These are phyloP conservation scores for Leptinotarsa undecemlineata DNA, from an alignment of 1,140 invertebrate genomes.

Conservation along the genomic window DNA sequence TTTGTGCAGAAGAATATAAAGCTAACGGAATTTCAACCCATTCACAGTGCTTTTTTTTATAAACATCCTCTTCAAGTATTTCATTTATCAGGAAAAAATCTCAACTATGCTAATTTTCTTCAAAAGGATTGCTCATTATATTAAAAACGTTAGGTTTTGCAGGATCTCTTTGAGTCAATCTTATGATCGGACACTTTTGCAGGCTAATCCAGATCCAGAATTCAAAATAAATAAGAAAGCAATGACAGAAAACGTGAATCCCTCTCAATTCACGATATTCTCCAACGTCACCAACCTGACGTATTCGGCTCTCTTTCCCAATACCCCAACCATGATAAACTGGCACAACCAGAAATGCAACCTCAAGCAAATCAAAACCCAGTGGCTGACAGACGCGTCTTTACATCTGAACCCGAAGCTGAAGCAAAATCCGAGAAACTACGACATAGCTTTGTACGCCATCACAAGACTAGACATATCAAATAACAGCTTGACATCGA, in stretches of 20 bases:
- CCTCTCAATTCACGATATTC: constrained; percentile 60
- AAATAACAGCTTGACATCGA: constrained; percentile 78
- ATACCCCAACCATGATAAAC: constrained; percentile 87
- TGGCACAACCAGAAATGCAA: constrained; percentile 87
- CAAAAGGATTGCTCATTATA: no score
- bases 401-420: constrained; percentile 83
- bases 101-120: no score
- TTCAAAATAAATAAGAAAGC: constrained; percentile 86
- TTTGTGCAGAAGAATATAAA: no score
- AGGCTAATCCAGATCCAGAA: constrained; percentile 81
- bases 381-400: constrained; percentile 86
- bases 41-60: no score
- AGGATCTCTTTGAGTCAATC: no score
- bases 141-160: no score
- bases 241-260: constrained; percentile 69
- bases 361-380: constrained; percentile 69
- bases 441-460: constrained; percentile 78
- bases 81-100: no score
- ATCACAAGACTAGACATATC: constrained; percentile 95
- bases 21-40: no score
- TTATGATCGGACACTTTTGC: background rate
- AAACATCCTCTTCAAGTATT: no score
- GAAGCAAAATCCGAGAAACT: constrained; percentile 69
- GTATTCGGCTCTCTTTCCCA: constrained; percentile 82
- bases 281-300: constrained; percentile 70